Base-by-base conservation (phyloP, 2,797 vertebrate genomes). In the Scolopax rusticola region DNA sequence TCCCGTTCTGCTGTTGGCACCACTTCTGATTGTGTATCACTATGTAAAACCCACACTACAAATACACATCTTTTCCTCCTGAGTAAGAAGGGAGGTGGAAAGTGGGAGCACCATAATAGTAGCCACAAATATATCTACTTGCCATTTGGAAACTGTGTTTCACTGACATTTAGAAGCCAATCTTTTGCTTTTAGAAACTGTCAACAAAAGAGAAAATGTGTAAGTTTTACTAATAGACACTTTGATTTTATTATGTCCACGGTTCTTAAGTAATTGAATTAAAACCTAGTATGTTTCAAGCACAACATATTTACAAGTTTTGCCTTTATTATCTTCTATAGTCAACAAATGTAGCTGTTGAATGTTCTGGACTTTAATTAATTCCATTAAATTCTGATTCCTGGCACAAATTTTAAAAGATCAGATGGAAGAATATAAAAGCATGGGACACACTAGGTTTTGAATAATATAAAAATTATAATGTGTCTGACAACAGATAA, bases 231-330 rank as follows among this genome's bases (percentile, higher is more conserved):
- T 64, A 82, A 89, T 0, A 36, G 38, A 61, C 28, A 71, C 69
- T 90, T 95, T 53, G n/a, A 14, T 60, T 80, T 25, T 51, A 17
- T 21, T 16, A 51, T 48, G n/a, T 86, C 85, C 61, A 76, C 48
- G 87, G 56, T 40, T 54, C 87, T 95, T 83, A 53, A 71, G 54
- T 24, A 48, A 84, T 2, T 51, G 41, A 89, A 92, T 97, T 89
- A 93, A 97, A 95, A 60, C 54, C 40, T 33, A 81, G 63, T 86
- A 68, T 64, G 87, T 84, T 94, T 96, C 85, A 95, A 91, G 93
- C 59, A 84, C 56, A 75, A 60, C 11, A 6, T 19, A 73, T 85
- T 91, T 95, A 87, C 64, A 47, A n/a, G 78, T 90, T 90, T 90
- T 43, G 60, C 54, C 43, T 86, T 91, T 77, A 75, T 86, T 82